Percentiles rank a stretch among this genome's conserved stretches.
phyloP scores from a whole-genome alignment of 2,113 vertebrate species.

The Hippocampus barbouri region DNA sequence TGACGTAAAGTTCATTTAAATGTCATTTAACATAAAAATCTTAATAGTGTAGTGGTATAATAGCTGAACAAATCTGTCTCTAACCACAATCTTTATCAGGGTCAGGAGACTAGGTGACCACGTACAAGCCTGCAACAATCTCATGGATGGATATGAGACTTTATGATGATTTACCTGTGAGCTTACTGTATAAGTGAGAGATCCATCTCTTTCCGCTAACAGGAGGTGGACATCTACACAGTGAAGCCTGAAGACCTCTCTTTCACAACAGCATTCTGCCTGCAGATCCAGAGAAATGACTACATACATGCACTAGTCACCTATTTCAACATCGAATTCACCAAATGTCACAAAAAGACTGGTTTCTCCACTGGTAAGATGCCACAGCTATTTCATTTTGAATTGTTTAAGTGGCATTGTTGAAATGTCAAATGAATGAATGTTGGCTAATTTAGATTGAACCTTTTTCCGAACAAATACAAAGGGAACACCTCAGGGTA shows the following conservation, averaged over 20 bases:
- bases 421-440: background rate
- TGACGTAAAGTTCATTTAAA: too few relatives aligned
- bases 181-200: background rate
- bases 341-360: constrained; percentile 98
- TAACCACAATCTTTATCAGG: background rate
- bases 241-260: constrained; percentile 90
- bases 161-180: background rate
- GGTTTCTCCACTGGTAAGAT: constrained; percentile 92
- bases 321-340: constrained; percentile 98
- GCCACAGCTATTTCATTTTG: background rate
- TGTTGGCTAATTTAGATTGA: background rate
- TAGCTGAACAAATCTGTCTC: background rate
- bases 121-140: background rate
- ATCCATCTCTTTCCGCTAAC: constrained; percentile 26
- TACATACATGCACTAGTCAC: constrained; percentile 94
- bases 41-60: too few relatives aligned
- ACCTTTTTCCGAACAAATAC: background rate
- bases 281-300: constrained; percentile 95
- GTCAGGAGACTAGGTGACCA: background rate
- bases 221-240: constrained; percentile 97
- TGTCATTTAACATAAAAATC: too few relatives aligned
- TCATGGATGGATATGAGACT: background rate
- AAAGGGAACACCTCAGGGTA: background rate
- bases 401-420: background rate
- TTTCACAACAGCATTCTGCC: constrained; percentile 91